Evolutionary conservation across 1,140 invertebrate genomes (phyloP), one percentile per base, ranked within the genome.

Genomic region (Hetaerina americana): DNA sequence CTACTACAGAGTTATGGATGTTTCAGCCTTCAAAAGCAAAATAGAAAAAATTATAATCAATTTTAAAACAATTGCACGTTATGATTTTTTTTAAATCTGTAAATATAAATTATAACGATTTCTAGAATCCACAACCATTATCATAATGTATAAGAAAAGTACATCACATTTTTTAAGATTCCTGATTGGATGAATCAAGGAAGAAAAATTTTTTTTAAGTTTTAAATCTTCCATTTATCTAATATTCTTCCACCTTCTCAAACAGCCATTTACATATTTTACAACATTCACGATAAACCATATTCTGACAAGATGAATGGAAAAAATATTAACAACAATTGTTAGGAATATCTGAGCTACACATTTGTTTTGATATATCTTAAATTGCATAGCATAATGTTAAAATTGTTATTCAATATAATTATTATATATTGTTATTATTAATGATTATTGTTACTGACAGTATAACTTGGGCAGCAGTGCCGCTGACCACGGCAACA

Each of bases 211-310:
- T n/a, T n/a, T n/a, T n/a, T n/a, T 57, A 5, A 57, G 40, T 57
- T 57, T 57, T 57, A 57, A 18, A 57, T 57, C 2, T 57, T 57
- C 40, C 40, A 57, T 57, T n/a, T n/a, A 57, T 12, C 40, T 57
- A n/a, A n/a, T n/a, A 57, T 57, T 57, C 22, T 57, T 57, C 22
- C 40, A 57, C 40, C 40, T 57, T 57, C 40, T 57, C 40, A 57
- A 57, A 57, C 40, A 57, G 40, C 28, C 28, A n/a, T 69, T 69
- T 27, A 69, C 68, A 69, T 69, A 69, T 69, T 28, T 69, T 69
- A 69, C 68, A 69, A 69, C 68, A 69, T 27, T 69, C 22, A 69
- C 68, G 68, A n/a, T 69, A 27, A 69, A 69, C 68, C 26, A 69
- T 69, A 27, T 69, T 27, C 26, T 27, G 68, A 69, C 68, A 69